A percentile compares a stretch with the other conserved stretches of the same genome.
Evolutionary conservation across 2,113 vertebrate species (phyloP).

Genomic region (Rhinolophus sinicus): DNA sequence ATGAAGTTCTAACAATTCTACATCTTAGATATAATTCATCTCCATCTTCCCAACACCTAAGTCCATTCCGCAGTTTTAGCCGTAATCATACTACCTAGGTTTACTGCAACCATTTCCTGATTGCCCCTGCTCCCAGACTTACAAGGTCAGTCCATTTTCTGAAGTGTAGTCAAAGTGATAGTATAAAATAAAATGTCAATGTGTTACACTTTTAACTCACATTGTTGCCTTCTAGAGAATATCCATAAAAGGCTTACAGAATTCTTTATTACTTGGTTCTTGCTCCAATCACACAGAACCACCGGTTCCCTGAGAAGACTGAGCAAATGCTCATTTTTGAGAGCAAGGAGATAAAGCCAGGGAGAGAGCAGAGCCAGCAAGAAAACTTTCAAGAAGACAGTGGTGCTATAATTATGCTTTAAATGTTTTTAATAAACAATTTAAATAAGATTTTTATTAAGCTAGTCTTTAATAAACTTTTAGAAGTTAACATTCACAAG

Average conservation of each 20-base stretch:
- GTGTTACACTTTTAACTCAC: neutral
- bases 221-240: neutral
- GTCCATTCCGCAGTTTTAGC: neutral
- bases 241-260: neutral
- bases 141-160: neutral
- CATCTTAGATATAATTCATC: neutral
- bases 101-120: neutral
- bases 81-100: neutral
- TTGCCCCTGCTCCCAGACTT: neutral
- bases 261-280: constrained; percentile 17
- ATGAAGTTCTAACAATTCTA: neutral
- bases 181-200: neutral
- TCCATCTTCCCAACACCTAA: neutral
- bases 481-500: neutral
- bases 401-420: neutral
- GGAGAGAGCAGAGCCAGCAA: neutral
- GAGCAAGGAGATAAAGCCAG: neutral
- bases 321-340: constrained; percentile 17
- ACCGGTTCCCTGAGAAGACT: neutral
- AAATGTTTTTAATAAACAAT: constrained; percentile 1
- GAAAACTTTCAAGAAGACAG: neutral
- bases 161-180: neutral
- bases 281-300: neutral
- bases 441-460: neutral
- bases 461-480: neutral